phyloP scores from a whole-genome alignment of 2,888 invertebrate species.

The Coenonympha glycerion region DNA sequence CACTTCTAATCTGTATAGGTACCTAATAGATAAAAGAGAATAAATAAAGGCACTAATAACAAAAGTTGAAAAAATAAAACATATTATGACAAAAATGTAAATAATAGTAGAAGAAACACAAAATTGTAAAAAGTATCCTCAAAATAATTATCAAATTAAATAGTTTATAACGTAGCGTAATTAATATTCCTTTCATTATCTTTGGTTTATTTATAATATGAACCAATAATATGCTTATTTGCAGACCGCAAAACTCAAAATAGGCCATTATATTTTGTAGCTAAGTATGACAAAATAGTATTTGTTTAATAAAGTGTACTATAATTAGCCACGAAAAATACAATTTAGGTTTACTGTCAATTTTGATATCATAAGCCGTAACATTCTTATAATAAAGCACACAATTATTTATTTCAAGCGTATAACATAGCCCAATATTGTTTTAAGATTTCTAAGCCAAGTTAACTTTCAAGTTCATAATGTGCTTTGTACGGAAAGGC shows the following conservation, averaged over 20 bases:
- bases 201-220: constrained; percentile 9
- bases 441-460: neutral
- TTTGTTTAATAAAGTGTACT: constrained; percentile 35
- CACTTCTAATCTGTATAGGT: no score
- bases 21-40: no score
- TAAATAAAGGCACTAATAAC: no score
- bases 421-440: neutral
- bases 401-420: neutral
- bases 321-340: constrained; percentile 24
- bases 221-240: neutral
- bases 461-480: neutral
- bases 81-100: no score
- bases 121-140: no score
- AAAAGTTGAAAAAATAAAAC: no score
- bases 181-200: no score
- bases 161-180: no score
- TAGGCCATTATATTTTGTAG: neutral
- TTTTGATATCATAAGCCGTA: neutral
- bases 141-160: neutral
- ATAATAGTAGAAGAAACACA: no score
- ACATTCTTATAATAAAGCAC: neutral
- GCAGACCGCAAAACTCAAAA: neutral
- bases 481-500: neutral
- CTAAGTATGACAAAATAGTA: constrained; percentile 33
- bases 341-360: neutral